Conservation (phyloP, 2,888 invertebrate species). For the Alviniconcha strummeri region DNA sequence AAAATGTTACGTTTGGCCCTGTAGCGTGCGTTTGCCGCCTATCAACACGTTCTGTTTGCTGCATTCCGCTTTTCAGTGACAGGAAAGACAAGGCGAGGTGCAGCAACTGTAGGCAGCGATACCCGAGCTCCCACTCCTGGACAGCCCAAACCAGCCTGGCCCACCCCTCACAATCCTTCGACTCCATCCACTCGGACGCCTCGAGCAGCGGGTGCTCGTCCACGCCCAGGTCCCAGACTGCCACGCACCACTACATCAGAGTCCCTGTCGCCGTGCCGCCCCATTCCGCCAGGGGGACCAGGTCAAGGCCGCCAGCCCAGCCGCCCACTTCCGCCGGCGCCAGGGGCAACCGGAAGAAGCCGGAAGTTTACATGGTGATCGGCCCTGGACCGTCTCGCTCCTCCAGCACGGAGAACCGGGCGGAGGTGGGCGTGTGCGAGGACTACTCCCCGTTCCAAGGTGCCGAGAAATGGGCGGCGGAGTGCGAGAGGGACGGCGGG, state of each 20-base stretch:
- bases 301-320: not conserved
- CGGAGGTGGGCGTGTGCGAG: constrained; percentile 6
- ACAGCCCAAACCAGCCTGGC: not conserved
- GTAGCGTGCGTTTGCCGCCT: too few species aligned
- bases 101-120: too few species aligned
- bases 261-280: not conserved
- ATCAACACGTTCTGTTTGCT: too few species aligned
- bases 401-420: not conserved
- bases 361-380: constrained; percentile 21
- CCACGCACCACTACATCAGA: not conserved
- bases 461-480: not conserved
- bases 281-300: not conserved
- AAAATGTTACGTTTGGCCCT: too few species aligned
- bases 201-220: constrained; percentile 24
- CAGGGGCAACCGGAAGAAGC: not conserved
- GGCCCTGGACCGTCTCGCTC: not conserved
- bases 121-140: too few species aligned
- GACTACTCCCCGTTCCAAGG: constrained; percentile 13
- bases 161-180: not conserved
- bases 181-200: not conserved
- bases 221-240: constrained; percentile 13
- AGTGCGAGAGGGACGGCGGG: constrained; percentile 4
- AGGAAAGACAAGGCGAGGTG: too few species aligned
- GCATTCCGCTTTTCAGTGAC: too few species aligned
- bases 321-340: too few species aligned